Base-by-base conservation (phyloP, 2,113 vertebrate species). In the Erpornis zantholeuca region DNA sequence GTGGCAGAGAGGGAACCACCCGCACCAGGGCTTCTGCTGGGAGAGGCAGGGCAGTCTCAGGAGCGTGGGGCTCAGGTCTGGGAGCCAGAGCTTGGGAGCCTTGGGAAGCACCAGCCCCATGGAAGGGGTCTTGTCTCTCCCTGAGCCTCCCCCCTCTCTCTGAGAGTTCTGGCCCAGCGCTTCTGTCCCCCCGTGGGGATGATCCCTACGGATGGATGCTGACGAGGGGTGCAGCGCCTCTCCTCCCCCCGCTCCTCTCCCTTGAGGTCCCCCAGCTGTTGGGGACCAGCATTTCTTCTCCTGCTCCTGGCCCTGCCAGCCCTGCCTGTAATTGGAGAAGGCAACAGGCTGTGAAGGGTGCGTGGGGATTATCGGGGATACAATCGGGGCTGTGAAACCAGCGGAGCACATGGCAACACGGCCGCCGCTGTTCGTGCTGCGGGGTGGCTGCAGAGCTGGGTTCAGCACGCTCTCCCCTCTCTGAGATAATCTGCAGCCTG, bases 101-200 rank as follows among this genome's bases (percentile, higher is more conserved):
- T 63, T 2, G 2, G 24, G 54, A 28, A 53, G 40, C 16, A 4
- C 15, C 47, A 83, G 47, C 23, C 54, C 53, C 36, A 2, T 4
- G 68, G 28, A 14, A 6, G 17, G 10, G 22, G 11, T 45, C n/a
- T 45, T 15, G 52, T 31, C 57, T 31, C 28, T 27, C 21, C 42
- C 24, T 11, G 23, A 31, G 27, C 18, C 38, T 83, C 17, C 49
- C 44, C 36, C 16, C 2, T 56, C 23, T 50, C 38, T 8, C 29
- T 6, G 38, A 0, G 3, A 40, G n/a, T 4, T n/a, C 38, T 3
- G 29, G 24, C 29, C 3, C 29, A 28, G 35, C 3, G 0, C 24
- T 44, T 29, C 61, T 9, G 9, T 75, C 20, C 44, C 47, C 25
- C 6, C 2, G 2, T 0, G 13, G 33, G 36, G 15, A 15, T 9